Conservation (phyloP, 2,888 invertebrate species). For the Agrochola litura region DNA sequence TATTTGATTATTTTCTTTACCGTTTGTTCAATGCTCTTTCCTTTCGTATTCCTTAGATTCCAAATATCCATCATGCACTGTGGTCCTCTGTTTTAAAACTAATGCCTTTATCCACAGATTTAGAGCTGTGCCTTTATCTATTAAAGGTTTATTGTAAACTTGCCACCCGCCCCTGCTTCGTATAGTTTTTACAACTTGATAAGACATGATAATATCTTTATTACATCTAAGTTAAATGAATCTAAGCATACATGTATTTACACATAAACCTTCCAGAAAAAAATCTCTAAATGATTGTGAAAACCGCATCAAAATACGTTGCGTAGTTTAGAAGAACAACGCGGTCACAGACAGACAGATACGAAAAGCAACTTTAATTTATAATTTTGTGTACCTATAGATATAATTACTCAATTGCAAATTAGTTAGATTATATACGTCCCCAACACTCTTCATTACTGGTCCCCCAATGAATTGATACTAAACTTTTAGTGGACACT, state of each 20-base stretch:
- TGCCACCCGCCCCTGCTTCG: not conserved
- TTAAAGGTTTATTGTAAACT: not conserved
- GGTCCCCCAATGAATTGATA: constrained; percentile 3
- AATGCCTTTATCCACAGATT: not conserved
- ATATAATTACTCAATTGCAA: not conserved
- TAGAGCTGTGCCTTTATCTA: too few species aligned
- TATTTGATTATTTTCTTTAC: constrained; percentile 17
- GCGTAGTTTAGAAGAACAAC: not conserved
- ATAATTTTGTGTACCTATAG: not conserved
- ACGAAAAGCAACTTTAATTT: not conserved
- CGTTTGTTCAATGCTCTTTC: not conserved
- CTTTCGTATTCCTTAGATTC: not conserved
- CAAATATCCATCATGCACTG: not conserved
- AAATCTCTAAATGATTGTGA: not conserved
- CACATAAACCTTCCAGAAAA: too few species aligned
- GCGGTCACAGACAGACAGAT: not conserved
- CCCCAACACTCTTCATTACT: constrained; percentile 11
- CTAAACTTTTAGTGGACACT: not conserved
- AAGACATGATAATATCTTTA: not conserved
- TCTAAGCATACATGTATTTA: too few species aligned
- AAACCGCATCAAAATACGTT: not conserved
- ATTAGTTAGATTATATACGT: not conserved
- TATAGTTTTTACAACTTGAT: not conserved
- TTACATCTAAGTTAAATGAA: too few species aligned
- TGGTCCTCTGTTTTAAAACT: not conserved